These are phyloP conservation scores for Aurelia sp. DNA, from an alignment of 30 jellyfish, hydroid and myxozoan species.

Conservation along the genomic window DNA sequence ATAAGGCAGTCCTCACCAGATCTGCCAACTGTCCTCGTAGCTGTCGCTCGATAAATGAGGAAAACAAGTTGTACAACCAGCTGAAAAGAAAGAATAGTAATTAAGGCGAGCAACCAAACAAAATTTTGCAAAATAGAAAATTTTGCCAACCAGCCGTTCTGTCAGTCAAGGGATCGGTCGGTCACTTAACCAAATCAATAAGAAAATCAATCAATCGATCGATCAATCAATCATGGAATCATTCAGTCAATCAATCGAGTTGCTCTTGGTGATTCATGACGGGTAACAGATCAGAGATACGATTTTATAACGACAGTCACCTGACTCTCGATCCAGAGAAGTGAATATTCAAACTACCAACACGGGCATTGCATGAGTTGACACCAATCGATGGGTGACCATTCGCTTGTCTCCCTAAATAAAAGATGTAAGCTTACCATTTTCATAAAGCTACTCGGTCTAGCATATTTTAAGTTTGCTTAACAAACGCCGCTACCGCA, in stretches of 20 bases:
- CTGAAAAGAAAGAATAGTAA: conserved; percentile 4
- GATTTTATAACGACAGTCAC: neutral
- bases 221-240: too few species aligned
- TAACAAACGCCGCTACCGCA: neutral
- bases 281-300: too few species aligned
- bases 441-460: neutral
- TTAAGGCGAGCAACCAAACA: neutral
- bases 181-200: too few species aligned
- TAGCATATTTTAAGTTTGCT: neutral
- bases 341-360: conserved; percentile 29
- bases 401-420: conserved; percentile 26
- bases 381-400: conserved; percentile 61
- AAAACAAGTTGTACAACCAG: conserved; percentile 57
- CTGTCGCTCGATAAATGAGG: conserved; percentile 17
- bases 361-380: conserved; percentile 39
- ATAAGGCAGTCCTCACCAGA: conserved; percentile 23
- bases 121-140: too few species aligned
- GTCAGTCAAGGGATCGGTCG: too few species aligned
- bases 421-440: neutral
- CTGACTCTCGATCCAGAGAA: conserved; percentile 56
- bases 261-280: too few species aligned
- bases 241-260: too few species aligned
- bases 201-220: too few species aligned
- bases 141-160: too few species aligned
- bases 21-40: conserved; percentile 30